phyloP scores from a whole-genome alignment of 2,888 invertebrate species.

The Acronicta aceris region DNA sequence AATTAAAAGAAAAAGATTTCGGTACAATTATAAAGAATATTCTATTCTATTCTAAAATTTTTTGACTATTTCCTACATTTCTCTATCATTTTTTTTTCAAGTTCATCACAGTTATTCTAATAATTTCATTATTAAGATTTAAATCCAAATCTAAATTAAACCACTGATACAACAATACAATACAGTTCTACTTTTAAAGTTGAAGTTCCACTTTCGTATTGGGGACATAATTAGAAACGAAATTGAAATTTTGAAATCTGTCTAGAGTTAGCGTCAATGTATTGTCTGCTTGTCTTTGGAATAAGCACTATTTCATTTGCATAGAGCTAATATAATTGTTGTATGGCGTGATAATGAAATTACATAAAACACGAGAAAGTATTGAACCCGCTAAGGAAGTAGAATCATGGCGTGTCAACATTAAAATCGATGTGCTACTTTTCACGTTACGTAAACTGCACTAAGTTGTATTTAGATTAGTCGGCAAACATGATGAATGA shows the following conservation, averaged over 20 bases:
- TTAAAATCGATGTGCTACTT: conserved; percentile 58
- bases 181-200: conserved; percentile 8
- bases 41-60: no score
- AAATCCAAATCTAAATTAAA: conserved; percentile 8
- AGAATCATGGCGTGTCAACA: conserved; percentile 61
- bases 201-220: conserved; percentile 14
- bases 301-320: conserved; percentile 38
- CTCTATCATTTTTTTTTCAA: not conserved
- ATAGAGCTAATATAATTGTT: conserved; percentile 44
- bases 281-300: conserved; percentile 23
- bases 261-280: conserved; percentile 7
- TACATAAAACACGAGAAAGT: conserved; percentile 64
- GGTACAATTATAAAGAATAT: no score
- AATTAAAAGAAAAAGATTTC: no score
- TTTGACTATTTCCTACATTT: no score
- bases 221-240: conserved; percentile 19
- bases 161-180: not conserved
- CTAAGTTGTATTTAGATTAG: conserved; percentile 54
- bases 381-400: conserved; percentile 56
- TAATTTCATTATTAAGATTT: not conserved
- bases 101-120: not conserved
- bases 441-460: conserved; percentile 51
- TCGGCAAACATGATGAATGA: conserved; percentile 54
- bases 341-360: conserved; percentile 52
- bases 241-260: conserved; percentile 30